phyloP scores from a whole-genome alignment of 2,113 vertebrate species.

The Misgurnus mizolepis region DNA sequence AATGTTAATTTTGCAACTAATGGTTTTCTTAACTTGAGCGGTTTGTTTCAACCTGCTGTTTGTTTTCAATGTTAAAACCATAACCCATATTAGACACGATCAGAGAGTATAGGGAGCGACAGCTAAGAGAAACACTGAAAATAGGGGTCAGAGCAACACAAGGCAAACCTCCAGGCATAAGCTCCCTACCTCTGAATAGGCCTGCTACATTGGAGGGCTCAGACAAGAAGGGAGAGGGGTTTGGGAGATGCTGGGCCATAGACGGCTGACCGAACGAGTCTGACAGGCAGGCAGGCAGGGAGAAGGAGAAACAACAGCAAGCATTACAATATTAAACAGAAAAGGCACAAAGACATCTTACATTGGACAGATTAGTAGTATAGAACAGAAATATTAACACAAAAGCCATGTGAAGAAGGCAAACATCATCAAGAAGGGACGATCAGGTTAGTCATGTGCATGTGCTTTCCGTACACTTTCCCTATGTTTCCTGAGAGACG shows the following conservation, averaged over 20 bases:
- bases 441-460: conserved; percentile 6
- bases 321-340: conserved; percentile 56
- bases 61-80: not conserved
- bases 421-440: conserved; percentile 34
- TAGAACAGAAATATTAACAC: conserved; percentile 32
- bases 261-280: conserved; percentile 88
- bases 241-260: conserved; percentile 80
- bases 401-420: conserved; percentile 25
- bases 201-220: conserved; percentile 87
- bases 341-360: conserved; percentile 34
- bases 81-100: not conserved
- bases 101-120: conserved; percentile 11
- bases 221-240: conserved; percentile 82
- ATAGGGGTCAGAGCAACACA: conserved; percentile 26
- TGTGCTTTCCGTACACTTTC: conserved; percentile 44
- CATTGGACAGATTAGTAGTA: conserved; percentile 38
- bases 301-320: conserved; percentile 51
- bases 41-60: too few species aligned
- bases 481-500: conserved; percentile 70
- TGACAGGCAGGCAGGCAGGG: conserved; percentile 62
- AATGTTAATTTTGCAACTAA: too few species aligned
- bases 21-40: too few species aligned
- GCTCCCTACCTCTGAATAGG: conserved; percentile 88
- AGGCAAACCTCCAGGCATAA: conserved; percentile 44
- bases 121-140: conserved; percentile 29